Conservation (phyloP, 2,797 vertebrate species). For the Myotis daubentonii region DNA sequence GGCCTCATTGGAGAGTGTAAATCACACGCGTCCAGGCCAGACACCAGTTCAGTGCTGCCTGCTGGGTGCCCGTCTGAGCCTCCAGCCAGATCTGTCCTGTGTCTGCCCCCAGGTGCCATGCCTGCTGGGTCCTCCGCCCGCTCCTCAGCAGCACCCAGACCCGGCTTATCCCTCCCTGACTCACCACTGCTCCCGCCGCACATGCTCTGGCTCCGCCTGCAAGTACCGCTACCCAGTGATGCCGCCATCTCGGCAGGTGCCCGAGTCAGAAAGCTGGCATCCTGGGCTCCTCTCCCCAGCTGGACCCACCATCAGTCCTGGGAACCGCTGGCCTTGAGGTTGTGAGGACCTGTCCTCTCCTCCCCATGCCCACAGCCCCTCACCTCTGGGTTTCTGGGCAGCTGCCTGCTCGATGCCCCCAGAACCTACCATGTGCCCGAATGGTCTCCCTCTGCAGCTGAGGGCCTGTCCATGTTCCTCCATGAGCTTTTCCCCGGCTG, state of each 20-base stretch:
- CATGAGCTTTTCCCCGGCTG: no score
- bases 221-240: not conserved
- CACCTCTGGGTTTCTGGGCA: not conserved
- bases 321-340: accelerated
- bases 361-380: accelerated
- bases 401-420: not conserved
- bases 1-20: not conserved
- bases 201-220: not conserved
- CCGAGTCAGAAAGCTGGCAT: accelerated
- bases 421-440: no score
- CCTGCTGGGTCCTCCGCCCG: accelerated
- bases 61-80: not conserved
- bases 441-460: not conserved
- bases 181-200: accelerated
- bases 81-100: accelerated
- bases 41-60: accelerated
- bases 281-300: accelerated
- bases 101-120: accelerated
- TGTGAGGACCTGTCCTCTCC: no score
- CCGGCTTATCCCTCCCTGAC: accelerated
- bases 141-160: no score
- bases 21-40: not conserved
- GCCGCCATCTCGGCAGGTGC: accelerated
- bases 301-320: not conserved
- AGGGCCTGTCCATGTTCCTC: accelerated